Conservation (phyloP, 2,113 vertebrate genomes). For the Pituophis catenifer region DNA sequence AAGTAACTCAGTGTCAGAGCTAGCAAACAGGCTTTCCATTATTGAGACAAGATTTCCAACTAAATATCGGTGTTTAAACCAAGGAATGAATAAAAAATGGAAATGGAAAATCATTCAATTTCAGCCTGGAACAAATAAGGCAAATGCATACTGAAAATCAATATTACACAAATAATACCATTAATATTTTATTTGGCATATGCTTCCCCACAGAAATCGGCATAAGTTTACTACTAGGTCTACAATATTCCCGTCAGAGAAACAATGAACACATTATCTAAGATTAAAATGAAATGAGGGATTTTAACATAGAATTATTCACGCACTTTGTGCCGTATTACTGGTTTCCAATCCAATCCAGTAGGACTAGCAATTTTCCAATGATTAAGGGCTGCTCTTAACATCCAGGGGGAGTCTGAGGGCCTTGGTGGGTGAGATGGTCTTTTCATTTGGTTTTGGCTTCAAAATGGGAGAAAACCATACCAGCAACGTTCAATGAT, state of each 20-base stretch:
- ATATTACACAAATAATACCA: background rate
- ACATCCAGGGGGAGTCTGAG: background rate
- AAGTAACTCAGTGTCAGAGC: background rate
- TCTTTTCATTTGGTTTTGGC: background rate
- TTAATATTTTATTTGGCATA: background rate
- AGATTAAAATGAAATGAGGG: background rate
- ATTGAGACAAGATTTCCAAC: slow-evolving; percentile 1
- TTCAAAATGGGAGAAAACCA: background rate
- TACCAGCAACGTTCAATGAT: background rate
- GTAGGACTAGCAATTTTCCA: background rate
- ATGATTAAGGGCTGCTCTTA: background rate
- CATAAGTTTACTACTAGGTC: background rate
- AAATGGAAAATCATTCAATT: background rate
- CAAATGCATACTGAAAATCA: background rate
- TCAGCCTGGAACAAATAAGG: background rate
- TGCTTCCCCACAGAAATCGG: background rate
- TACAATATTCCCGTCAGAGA: background rate
- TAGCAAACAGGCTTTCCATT: background rate
- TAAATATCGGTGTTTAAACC: slow-evolving; percentile 7
- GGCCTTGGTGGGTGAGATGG: background rate
- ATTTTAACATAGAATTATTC: background rate
- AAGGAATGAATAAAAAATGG: slow-evolving; percentile 2
- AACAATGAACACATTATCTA: background rate
- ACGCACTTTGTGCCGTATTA: background rate
- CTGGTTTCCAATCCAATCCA: background rate